Conservation (phyloP, 2,888 invertebrate genomes). For the Hofmannophila pseudospretella region DNA sequence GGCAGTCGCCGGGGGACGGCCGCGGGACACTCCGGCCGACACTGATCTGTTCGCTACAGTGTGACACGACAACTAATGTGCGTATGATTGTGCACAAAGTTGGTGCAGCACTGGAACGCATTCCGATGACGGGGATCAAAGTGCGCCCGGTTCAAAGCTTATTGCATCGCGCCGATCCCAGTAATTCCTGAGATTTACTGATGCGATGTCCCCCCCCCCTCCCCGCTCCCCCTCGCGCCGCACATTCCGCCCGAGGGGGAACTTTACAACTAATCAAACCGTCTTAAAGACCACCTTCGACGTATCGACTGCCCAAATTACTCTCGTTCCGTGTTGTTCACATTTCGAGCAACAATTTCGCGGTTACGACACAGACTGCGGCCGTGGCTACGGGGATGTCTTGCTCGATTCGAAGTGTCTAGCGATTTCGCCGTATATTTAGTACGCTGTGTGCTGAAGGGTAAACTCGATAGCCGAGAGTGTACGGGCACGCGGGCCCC, state of each 20-base stretch:
- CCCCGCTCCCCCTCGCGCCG: too few relatives aligned
- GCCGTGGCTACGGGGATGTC: not conserved
- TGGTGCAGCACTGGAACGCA: too few relatives aligned
- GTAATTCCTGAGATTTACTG: too few relatives aligned
- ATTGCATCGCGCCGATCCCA: too few relatives aligned
- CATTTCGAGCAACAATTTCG: constrained; percentile 15
- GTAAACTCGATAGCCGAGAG: not conserved
- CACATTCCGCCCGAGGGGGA: constrained; percentile 10
- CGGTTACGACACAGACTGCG: not conserved
- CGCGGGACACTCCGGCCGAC: too few relatives aligned
- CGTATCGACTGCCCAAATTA: constrained; percentile 55
- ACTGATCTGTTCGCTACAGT: too few relatives aligned
- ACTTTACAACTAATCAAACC: constrained; percentile 65
- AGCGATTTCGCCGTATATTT: not conserved
- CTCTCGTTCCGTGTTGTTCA: constrained; percentile 24
- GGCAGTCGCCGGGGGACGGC: too few relatives aligned
- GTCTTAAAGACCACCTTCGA: constrained; percentile 56
- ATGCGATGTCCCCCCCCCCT: too few relatives aligned
- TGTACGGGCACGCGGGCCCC: not conserved
- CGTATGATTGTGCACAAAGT: too few relatives aligned
- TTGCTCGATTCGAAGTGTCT: not conserved
- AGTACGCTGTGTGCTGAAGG: not conserved
- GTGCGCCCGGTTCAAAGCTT: too few relatives aligned
- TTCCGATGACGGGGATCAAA: too few relatives aligned
- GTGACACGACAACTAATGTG: too few relatives aligned